Evolutionary conservation across 1,140 invertebrate genomes (phyloP).

Genomic region (Pseudomyrmex pallidus): DNA sequence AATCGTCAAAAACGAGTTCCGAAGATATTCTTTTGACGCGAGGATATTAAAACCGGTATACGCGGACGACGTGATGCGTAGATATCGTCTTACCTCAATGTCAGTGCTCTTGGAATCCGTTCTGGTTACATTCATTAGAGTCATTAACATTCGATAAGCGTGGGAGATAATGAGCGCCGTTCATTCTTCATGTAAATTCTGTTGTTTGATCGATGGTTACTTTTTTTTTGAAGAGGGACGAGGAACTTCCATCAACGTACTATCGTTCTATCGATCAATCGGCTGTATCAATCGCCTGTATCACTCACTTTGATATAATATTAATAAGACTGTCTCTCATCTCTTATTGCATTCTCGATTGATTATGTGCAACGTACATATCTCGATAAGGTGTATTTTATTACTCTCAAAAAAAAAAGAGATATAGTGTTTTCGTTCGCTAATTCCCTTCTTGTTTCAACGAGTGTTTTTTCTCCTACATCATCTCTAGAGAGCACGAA

Average conservation of each 20-base stretch:
- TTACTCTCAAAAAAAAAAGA: too few species aligned
- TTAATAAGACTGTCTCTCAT: not conserved
- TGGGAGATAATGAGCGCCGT: constrained; percentile 70
- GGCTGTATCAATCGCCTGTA: not conserved
- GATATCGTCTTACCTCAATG: constrained; percentile 82
- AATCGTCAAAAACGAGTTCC: constrained; percentile 81
- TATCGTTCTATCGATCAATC: constrained; percentile 35
- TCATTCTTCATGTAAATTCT: constrained; percentile 23
- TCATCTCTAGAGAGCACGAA: not conserved
- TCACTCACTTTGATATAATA: not conserved
- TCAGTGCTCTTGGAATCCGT: constrained; percentile 80
- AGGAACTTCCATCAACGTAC: constrained; percentile 7
- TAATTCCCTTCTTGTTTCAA: not conserved
- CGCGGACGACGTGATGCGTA: constrained; percentile 65
- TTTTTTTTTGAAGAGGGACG: constrained; percentile 8
- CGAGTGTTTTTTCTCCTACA: not conserved
- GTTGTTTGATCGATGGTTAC: constrained; percentile 47
- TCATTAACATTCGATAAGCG: constrained; percentile 83
- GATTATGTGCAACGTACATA: not conserved
- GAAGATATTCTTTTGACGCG: constrained; percentile 61
- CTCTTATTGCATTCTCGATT: too few species aligned
- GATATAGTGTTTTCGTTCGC: not conserved
- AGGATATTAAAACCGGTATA: constrained; percentile 50
- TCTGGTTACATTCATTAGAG: constrained; percentile 83
- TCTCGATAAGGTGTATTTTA: not conserved